phyloP scores from a whole-genome alignment of 2,797 vertebrate species.

The Characodon lateralis region DNA sequence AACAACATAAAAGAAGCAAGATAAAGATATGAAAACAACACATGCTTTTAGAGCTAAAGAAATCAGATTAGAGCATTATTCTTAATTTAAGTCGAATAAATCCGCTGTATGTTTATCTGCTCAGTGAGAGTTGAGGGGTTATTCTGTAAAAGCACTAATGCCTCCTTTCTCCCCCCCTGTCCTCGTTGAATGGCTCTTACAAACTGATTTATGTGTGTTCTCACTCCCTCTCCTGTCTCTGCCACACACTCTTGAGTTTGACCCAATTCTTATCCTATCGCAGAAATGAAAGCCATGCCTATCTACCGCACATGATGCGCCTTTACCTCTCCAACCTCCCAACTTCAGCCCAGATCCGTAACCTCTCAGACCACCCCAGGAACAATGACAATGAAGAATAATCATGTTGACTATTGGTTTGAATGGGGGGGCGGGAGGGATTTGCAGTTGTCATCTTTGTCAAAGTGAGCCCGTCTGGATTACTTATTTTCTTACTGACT shows the following conservation, averaged over 20 bases:
- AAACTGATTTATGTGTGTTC: constrained; percentile 48
- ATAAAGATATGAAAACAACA: background rate
- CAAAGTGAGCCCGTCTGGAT: constrained; percentile 43
- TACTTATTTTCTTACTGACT: constrained; percentile 63
- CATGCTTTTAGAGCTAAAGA: constrained; percentile 21
- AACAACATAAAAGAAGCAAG: constrained; percentile 1
- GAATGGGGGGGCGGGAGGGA: constrained; percentile 8
- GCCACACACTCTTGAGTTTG: constrained; percentile 67
- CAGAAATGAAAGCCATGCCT: constrained; percentile 50
- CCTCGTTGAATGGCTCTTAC: constrained; percentile 50
- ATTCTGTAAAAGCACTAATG: constrained; percentile 60
- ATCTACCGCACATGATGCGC: constrained; percentile 5
- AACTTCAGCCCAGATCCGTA: constrained; percentile 11
- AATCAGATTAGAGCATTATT: constrained; percentile 22
- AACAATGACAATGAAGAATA: background rate
- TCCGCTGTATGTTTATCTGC: constrained; percentile 27
- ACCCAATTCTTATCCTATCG: constrained; percentile 75
- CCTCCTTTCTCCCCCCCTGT: constrained; percentile 27
- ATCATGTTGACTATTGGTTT: background rate
- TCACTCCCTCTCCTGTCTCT: constrained; percentile 55
- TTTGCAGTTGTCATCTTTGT: constrained; percentile 22
- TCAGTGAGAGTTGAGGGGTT: constrained; percentile 44
- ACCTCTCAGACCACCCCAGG: background rate
- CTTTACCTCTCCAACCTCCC: constrained; percentile 19
- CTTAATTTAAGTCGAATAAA: constrained; percentile 24